phyloP scores from a whole-genome alignment of 2,888 invertebrate species.

The Zelleria hepariella region DNA sequence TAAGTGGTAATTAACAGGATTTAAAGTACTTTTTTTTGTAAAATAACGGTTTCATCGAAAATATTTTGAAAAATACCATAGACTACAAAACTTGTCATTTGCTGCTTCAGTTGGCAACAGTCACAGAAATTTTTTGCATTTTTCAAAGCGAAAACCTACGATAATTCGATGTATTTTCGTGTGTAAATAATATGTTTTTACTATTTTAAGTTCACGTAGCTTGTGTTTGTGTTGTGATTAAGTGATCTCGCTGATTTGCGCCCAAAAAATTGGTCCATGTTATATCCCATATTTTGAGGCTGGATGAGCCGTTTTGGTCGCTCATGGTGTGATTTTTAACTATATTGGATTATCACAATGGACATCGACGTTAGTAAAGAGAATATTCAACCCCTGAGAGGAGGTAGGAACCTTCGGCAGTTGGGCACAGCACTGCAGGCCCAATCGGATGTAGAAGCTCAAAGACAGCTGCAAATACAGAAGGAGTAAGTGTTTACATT shows the following conservation, averaged over 20 bases:
- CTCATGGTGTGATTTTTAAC: conserved; percentile 55
- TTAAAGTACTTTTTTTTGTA: background rate
- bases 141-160: conserved; percentile 37
- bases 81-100: conserved; percentile 54
- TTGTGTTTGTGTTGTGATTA: conserved; percentile 11
- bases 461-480: conserved; percentile 77
- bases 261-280: conserved; percentile 26
- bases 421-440: conserved; percentile 86
- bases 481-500: conserved; percentile 71
- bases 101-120: conserved; percentile 56
- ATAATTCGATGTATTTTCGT: conserved; percentile 17
- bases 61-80: conserved; percentile 51
- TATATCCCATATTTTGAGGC: conserved; percentile 44
- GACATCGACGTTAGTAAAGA: conserved; percentile 89
- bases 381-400: conserved; percentile 93
- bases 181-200: conserved; percentile 9
- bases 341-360: conserved; percentile 68
- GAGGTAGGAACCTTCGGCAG: conserved; percentile 86
- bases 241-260: conserved; percentile 4
- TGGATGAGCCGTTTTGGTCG: conserved; percentile 53
- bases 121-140: conserved; percentile 49
- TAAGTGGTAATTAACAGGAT: background rate
- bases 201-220: conserved; percentile 12
- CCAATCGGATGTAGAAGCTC: conserved; percentile 78
- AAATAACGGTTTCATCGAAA: conserved; percentile 18